A percentile compares a stretch with the other conserved stretches of the same genome.
These are phyloP conservation scores for Baccha elongata DNA, from an alignment of 2,888 invertebrate genomes.

Conservation along the genomic window DNA sequence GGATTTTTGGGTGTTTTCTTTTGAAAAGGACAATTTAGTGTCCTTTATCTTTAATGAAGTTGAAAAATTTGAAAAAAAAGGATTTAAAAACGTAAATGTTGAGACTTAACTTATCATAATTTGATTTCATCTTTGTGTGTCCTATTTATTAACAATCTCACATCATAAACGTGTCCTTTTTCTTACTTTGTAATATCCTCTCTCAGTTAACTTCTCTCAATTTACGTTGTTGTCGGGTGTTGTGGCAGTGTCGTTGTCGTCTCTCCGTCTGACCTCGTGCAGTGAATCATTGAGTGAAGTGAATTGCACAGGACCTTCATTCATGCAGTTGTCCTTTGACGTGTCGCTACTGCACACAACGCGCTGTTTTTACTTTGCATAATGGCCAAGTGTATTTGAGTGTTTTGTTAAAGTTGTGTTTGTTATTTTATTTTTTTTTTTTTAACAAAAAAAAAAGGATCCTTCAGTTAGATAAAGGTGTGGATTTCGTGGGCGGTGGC, in stretches of 20 bases:
- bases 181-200: constrained; percentile 19
- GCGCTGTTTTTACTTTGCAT: constrained; percentile 32
- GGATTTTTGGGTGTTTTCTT: constrained; percentile 45
- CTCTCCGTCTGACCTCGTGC: constrained; percentile 70
- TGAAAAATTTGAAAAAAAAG: background rate
- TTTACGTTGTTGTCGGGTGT: constrained; percentile 26
- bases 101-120: background rate
- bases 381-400: constrained; percentile 24
- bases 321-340: constrained; percentile 70
- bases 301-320: constrained; percentile 69
- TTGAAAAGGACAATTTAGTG: background rate
- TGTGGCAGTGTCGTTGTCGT: constrained; percentile 29
- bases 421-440: background rate
- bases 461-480: constrained; percentile 23
- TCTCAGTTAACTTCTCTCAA: constrained; percentile 60
- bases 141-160: background rate
- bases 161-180: constrained; percentile 11
- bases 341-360: constrained; percentile 59
- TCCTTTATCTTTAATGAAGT: background rate
- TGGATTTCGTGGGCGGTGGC: constrained; percentile 63
- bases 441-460: constrained; percentile 11
- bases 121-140: background rate
- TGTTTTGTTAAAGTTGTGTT: constrained; percentile 16
- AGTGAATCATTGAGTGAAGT: constrained; percentile 72
- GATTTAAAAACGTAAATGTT: background rate